phyloP scores from a whole-genome alignment of 2,888 invertebrate genomes.

The Eulithis prunata region DNA sequence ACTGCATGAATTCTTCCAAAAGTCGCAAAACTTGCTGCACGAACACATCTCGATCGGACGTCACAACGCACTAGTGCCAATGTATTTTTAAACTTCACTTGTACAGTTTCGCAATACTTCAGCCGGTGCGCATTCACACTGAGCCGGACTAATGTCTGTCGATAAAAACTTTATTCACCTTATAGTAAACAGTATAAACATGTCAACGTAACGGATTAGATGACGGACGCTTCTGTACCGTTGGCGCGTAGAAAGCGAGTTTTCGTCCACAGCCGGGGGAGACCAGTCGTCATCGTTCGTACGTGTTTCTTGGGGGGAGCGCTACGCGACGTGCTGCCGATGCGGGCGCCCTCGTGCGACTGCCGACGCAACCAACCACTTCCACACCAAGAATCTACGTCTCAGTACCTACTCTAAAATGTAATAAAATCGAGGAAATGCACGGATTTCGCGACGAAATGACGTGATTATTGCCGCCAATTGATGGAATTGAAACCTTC shows the following conservation, averaged over 20 bases:
- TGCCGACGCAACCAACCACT: slow-evolving; percentile 50
- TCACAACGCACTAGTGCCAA: slow-evolving; percentile 78
- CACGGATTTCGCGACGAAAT: slow-evolving; percentile 58
- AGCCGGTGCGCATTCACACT: slow-evolving; percentile 68
- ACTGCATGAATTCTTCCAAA: slow-evolving; percentile 80
- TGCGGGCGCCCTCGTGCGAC: slow-evolving; percentile 74
- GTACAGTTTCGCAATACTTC: slow-evolving; percentile 80
- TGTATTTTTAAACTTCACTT: slow-evolving; percentile 84
- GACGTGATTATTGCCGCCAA: slow-evolving; percentile 54
- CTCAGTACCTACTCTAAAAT: slow-evolving; percentile 33
- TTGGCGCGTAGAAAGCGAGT: slow-evolving; percentile 72
- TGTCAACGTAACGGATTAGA: slow-evolving; percentile 67
- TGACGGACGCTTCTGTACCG: slow-evolving; percentile 61
- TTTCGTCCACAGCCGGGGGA: slow-evolving; percentile 52
- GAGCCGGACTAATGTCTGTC: slow-evolving; percentile 62
- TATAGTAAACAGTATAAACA: slow-evolving; percentile 68
- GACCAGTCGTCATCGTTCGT: slow-evolving; percentile 59
- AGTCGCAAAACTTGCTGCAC: slow-evolving; percentile 81
- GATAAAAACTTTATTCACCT: slow-evolving; percentile 64
- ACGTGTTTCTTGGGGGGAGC: slow-evolving; percentile 41
- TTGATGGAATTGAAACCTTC: slow-evolving; percentile 49
- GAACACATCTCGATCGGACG: slow-evolving; percentile 75
- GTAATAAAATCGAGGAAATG: slow-evolving; percentile 63
- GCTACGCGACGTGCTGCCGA: slow-evolving; percentile 64
- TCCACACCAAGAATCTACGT: slow-evolving; percentile 40